Base-by-base conservation (phyloP, 2,888 invertebrate species). In the Biston stratarius region DNA sequence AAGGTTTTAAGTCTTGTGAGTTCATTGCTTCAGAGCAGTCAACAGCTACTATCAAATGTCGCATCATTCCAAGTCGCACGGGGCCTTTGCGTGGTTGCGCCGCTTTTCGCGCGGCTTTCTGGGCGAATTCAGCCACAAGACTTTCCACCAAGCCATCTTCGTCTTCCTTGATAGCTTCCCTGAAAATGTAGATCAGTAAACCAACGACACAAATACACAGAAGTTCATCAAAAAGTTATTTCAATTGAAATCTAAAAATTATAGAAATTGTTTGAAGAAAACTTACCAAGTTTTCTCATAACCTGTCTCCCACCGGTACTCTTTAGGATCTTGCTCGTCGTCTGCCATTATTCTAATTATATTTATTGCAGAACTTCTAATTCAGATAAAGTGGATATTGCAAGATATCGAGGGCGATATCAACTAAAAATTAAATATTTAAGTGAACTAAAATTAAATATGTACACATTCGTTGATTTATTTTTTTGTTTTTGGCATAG, bases 91-190 rank as follows among this genome's bases (percentile, higher is more conserved):
- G 96, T 51, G 96, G 95, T 44, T 95, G 94, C 70, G 96, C 96
- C 0, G 97, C 94, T 83, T 97, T 97, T 42, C 98, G 95, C 0
- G 98, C 98, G 0, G 98, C 98, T 83, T 97, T 97, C 83, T 98
- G 97, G 61, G 99, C 97, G 75, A 98, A 97, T 80, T 99, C 98
- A 0, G 98, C 97, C 61, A 99, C 97, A 24, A 98, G 96, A 15
- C 97, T 96, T 85, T 99, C 98, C 79, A 99, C 94, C 76, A 98
- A 95, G 0, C 99, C 99, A 89, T 97, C 97, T 77, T 98, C 98
- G 92, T 99, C 99, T 94, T 99, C 99, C 88, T 98, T 97, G 67
- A 99, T 97, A 15, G 98, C 98, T 90, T 99, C 99, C 98, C 98
- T 97, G 71, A 12, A 55, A 55, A 33, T n/a, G 0, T 15, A 15